A percentile compares a stretch with the other conserved stretches of the same genome.
phyloP scores from a whole-genome alignment of 2,888 invertebrate genomes.

The Xestia ashworthii region DNA sequence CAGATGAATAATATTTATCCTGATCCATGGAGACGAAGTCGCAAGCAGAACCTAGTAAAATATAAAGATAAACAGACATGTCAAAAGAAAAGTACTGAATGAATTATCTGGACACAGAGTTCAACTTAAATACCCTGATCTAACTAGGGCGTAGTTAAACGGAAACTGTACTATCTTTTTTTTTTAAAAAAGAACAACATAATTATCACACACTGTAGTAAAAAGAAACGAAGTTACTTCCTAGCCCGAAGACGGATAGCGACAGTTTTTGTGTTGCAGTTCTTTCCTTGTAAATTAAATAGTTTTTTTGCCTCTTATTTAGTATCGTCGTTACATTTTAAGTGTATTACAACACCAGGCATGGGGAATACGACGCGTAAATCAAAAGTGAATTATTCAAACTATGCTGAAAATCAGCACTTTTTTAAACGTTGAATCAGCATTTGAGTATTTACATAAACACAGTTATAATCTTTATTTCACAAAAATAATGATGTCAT shows the following conservation, averaged over 20 bases:
- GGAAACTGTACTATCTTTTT: background rate
- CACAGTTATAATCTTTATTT: too few relatives aligned
- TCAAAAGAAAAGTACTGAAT: background rate
- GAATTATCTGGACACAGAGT: background rate
- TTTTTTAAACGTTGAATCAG: background rate
- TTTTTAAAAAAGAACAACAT: slow-evolving; percentile 15
- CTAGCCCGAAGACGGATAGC: slow-evolving; percentile 19
- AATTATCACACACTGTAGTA: slow-evolving; percentile 22
- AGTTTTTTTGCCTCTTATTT: background rate
- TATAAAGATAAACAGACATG: background rate
- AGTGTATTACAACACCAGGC: background rate
- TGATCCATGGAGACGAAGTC: background rate
- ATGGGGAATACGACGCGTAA: background rate
- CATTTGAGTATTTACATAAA: too few relatives aligned
- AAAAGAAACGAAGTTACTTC: slow-evolving; percentile 27
- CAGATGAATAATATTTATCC: background rate
- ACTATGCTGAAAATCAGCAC: too few relatives aligned
- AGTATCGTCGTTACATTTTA: background rate
- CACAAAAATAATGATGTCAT: too few relatives aligned
- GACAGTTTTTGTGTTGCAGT: slow-evolving; percentile 32
- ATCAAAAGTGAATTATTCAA: background rate
- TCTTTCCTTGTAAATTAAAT: slow-evolving; percentile 17
- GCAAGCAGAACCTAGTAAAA: background rate
- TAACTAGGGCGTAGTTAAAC: background rate
- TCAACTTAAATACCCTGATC: background rate